Evolutionary conservation across 1,140 invertebrate genomes (phyloP).

Genomic region (Musca vetustissima): DNA sequence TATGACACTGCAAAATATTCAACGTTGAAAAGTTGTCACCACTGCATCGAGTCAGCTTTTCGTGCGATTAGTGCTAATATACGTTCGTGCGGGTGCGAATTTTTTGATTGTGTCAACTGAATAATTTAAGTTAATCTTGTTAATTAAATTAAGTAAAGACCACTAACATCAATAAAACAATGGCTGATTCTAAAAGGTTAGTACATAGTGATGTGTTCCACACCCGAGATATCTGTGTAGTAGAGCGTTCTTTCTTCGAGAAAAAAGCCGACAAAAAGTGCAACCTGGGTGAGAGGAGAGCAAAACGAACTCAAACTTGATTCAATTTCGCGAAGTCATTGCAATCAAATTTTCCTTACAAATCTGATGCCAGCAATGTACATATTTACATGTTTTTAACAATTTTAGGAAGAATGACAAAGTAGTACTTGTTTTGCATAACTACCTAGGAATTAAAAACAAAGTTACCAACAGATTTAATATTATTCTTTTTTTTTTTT

Average conservation of each 20-base stretch:
- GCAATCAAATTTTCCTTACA: neutral
- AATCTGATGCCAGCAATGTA: too few relatives aligned
- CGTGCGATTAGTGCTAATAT: slow-evolving; percentile 1
- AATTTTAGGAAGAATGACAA: too few relatives aligned
- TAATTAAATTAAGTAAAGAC: slow-evolving; percentile 4
- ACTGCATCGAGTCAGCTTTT: slow-evolving; percentile 21
- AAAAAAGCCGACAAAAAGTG: slow-evolving; percentile 26
- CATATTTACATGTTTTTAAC: too few relatives aligned
- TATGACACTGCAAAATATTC: neutral
- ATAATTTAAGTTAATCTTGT: slow-evolving; percentile 10
- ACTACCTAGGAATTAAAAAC: too few relatives aligned
- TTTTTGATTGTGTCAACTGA: neutral
- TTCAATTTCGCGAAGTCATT: slow-evolving; percentile 31
- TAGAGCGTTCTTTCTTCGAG: neutral
- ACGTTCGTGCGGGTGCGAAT: slow-evolving; percentile 16
- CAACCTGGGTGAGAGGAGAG: neutral
- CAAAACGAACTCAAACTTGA: slow-evolving; percentile 18
- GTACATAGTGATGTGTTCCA: neutral
- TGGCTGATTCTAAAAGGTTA: slow-evolving; percentile 30
- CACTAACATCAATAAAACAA: slow-evolving; percentile 9
- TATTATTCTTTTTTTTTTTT: too few relatives aligned
- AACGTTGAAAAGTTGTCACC: neutral
- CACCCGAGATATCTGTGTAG: neutral
- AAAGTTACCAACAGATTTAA: too few relatives aligned
- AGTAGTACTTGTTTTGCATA: too few relatives aligned